Percentiles rank a stretch among this genome's conserved stretches.
Evolutionary conservation across 2,888 invertebrate species (phyloP).

Genomic region (Drosophila neutralis): DNA sequence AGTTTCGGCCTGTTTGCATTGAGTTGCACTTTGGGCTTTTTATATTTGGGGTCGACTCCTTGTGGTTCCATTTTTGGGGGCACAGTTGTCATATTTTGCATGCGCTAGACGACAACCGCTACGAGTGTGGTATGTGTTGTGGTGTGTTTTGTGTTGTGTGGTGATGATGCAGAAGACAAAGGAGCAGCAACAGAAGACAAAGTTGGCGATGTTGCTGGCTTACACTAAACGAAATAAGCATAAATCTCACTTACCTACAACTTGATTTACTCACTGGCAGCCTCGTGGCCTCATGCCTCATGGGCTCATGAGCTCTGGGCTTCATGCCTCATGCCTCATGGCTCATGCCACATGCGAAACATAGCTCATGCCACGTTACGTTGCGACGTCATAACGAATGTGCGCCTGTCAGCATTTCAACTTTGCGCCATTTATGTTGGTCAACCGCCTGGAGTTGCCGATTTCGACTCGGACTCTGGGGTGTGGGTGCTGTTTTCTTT

Average conservation of each 20-base stretch:
- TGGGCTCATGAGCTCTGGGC: slow-evolving; percentile 12
- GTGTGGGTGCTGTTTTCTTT: slow-evolving; percentile 58
- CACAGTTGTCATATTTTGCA: slow-evolving; percentile 76
- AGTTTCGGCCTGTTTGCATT: slow-evolving; percentile 36
- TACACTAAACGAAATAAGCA: slow-evolving; percentile 80
- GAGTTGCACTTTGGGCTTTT: slow-evolving; percentile 42
- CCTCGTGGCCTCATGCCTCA: slow-evolving; percentile 37
- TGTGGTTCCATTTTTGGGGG: slow-evolving; percentile 28
- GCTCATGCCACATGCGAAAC: slow-evolving; percentile 18
- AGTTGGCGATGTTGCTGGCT: slow-evolving; percentile 56
- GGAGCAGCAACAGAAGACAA: slow-evolving; percentile 8
- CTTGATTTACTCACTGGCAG: slow-evolving; percentile 75
- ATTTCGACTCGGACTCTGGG: slow-evolving; percentile 15
- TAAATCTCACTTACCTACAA: slow-evolving; percentile 81
- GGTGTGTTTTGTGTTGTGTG: not conserved
- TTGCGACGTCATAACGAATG: slow-evolving; percentile 75
- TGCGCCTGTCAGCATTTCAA: slow-evolving; percentile 82
- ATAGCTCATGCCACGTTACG: slow-evolving; percentile 50
- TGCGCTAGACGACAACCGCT: slow-evolving; percentile 43
- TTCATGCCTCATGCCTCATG: slow-evolving; percentile 25
- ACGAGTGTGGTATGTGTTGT: slow-evolving; percentile 5
- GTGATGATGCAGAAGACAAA: not conserved
- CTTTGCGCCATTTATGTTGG: slow-evolving; percentile 83
- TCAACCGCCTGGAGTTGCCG: slow-evolving; percentile 55
- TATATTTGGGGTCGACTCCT: slow-evolving; percentile 26